A percentile compares a stretch with the other conserved stretches of the same genome.
Evolutionary conservation across 2,113 vertebrate species (phyloP).

Genomic region (Halichoeres trimaculatus): DNA sequence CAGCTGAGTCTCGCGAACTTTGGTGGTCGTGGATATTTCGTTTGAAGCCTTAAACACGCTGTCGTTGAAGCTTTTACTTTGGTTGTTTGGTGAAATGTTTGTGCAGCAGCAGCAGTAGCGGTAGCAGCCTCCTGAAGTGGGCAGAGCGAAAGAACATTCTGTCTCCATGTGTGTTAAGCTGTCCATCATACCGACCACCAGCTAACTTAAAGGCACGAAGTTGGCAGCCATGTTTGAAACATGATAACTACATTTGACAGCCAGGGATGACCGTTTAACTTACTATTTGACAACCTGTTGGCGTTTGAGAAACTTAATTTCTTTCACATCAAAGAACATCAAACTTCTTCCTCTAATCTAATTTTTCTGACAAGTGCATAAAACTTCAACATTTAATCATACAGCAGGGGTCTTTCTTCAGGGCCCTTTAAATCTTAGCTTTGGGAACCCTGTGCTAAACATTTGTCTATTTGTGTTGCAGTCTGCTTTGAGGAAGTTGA

Average conservation of each 20-base stretch:
- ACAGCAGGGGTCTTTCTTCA: too few relatives aligned
- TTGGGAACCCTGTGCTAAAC: not conserved
- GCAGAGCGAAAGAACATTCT: not conserved
- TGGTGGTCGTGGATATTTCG: not conserved
- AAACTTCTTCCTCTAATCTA: not conserved
- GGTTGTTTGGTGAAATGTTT: not conserved
- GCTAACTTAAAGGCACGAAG: not conserved
- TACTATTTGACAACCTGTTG: not conserved
- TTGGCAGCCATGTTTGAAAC: conserved; percentile 4
- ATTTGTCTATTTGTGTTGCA: conserved; percentile 1
- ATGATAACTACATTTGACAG: not conserved
- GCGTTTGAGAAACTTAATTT: not conserved
- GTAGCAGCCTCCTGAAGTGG: not conserved
- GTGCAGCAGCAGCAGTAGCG: too few relatives aligned
- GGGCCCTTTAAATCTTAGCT: not conserved
- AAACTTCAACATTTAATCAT: too few relatives aligned
- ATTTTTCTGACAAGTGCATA: too few relatives aligned
- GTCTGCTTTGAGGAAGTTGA: not conserved
- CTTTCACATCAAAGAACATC: not conserved
- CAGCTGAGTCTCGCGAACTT: not conserved
- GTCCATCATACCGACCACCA: not conserved
- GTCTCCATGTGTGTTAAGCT: conserved; percentile 14
- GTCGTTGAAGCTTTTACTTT: not conserved
- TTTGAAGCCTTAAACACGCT: not conserved
- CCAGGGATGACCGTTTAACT: not conserved